Evolutionary conservation across 2,797 vertebrate species (phyloP), one percentile per base, ranked within the genome.

Genomic region (Enteromius thamalakanensis): DNA sequence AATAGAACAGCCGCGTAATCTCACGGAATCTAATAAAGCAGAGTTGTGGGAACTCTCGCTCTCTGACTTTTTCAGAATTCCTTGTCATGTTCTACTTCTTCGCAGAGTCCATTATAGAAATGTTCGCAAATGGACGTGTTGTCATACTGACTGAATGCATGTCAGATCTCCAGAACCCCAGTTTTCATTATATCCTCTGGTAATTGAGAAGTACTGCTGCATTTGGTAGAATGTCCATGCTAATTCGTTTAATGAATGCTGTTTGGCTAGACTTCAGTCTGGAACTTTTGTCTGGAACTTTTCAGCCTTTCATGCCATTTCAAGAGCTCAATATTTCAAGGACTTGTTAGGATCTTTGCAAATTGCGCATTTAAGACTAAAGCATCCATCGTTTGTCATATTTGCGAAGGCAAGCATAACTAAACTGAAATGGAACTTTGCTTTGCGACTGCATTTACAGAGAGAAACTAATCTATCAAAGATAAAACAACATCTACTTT

Each of bases 191-290:
- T 34, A 14, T 60, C 19, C 60, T 77, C 49, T 53, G 26, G 53
- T 84, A 79, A 85, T 81, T 65, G 78, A 42, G 67, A 82, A 72
- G 68, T 32, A 68, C 80, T 65, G 64, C 21, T 51, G 77, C 80
- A 37, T 12, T 32, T 60, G 67, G 68, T 64, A 26, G 58, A 83
- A 70, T n/a, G 14, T 40, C 12, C 67, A 85, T 78, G 62, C 32
- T 80, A 81, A 76, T 81, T 67, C 10, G 0, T 75, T 83, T 83
- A 83, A 80, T 67, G 11, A 72, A 84, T 85, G 67, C 49, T 26
- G 71, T 79, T 86, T 82, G 74, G 83, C 70, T 80, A 85, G 79
- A 68, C 55, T 76, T 75, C 21, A 49, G 81, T 58, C 81, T 70
- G 26, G 74, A 77, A 26, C 49, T 81, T 81, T 82, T 74, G 55